Evolutionary conservation across 2,888 invertebrate species (phyloP).

Genomic region (Criorhina ranunculi): DNA sequence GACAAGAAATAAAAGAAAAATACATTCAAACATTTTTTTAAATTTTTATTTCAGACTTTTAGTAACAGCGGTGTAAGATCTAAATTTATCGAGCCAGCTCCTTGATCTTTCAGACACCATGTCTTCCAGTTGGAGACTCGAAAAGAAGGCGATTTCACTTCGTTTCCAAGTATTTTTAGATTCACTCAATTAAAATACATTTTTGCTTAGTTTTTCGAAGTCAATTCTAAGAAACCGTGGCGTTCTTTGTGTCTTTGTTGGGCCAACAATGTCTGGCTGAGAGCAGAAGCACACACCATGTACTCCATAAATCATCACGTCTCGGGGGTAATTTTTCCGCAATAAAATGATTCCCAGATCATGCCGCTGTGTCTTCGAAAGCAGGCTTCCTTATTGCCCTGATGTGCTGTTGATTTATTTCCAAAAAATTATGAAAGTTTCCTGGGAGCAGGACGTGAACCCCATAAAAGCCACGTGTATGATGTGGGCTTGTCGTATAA

Average conservation of each 20-base stretch:
- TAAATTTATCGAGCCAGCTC: slow-evolving; percentile 37
- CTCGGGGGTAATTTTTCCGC: slow-evolving; percentile 21
- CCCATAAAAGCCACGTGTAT: slow-evolving; percentile 10
- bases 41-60: background rate
- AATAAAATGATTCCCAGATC: background rate
- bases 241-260: slow-evolving; percentile 41
- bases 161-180: slow-evolving; percentile 52
- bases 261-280: background rate
- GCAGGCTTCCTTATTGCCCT: slow-evolving; percentile 12
- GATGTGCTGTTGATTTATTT: background rate
- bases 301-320: slow-evolving; percentile 31
- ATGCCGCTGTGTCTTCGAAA: slow-evolving; percentile 6
- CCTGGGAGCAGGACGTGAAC: background rate
- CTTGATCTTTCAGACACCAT: slow-evolving; percentile 51
- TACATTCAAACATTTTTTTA: background rate
- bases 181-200: slow-evolving; percentile 34
- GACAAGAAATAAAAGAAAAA: slow-evolving; percentile 1
- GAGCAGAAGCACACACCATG: background rate
- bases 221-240: slow-evolving; percentile 20
- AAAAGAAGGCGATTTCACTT: slow-evolving; percentile 17
- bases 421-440: slow-evolving; percentile 6
- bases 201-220: slow-evolving; percentile 19
- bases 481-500: background rate
- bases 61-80: slow-evolving; percentile 13
- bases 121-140: slow-evolving; percentile 64